Conservation (phyloP, 2,113 vertebrate genomes). For the Colossoma macropomum region DNA sequence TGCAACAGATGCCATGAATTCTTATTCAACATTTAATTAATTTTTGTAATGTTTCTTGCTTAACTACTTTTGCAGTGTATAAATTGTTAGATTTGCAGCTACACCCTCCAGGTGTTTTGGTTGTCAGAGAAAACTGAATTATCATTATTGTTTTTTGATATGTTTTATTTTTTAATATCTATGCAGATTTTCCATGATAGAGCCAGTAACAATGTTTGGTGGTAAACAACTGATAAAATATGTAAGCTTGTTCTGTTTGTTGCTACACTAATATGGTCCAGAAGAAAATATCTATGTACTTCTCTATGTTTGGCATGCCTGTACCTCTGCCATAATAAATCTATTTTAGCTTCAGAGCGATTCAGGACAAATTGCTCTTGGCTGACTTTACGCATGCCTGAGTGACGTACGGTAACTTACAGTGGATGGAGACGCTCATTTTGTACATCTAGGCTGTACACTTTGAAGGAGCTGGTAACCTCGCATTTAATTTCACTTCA, state of each 20-base stretch:
- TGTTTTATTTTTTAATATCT: background rate
- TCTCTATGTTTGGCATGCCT: conserved; percentile 55
- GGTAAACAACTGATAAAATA: conserved; percentile 34
- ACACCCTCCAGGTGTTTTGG: background rate
- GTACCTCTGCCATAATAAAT: conserved; percentile 62
- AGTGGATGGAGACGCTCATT: conserved; percentile 21
- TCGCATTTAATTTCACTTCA: background rate
- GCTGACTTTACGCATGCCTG: conserved; percentile 67
- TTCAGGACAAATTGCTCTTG: conserved; percentile 72
- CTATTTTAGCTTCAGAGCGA: conserved; percentile 66
- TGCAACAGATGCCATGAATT: background rate
- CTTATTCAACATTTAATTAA: background rate
- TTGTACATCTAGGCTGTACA: background rate
- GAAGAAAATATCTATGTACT: background rate
- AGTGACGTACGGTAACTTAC: conserved; percentile 48
- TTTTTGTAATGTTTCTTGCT: background rate
- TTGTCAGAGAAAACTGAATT: background rate
- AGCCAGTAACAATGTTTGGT: background rate
- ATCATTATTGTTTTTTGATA: background rate
- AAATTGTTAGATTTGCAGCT: background rate
- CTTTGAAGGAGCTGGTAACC: background rate
- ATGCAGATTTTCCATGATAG: background rate
- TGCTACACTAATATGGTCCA: background rate
- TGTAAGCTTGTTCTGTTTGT: conserved; percentile 44
- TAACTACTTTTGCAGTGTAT: background rate